These are phyloP conservation scores for Paramormyrops hopkinsi DNA, from an alignment of 2,797 vertebrate species.

Conservation along the genomic window DNA sequence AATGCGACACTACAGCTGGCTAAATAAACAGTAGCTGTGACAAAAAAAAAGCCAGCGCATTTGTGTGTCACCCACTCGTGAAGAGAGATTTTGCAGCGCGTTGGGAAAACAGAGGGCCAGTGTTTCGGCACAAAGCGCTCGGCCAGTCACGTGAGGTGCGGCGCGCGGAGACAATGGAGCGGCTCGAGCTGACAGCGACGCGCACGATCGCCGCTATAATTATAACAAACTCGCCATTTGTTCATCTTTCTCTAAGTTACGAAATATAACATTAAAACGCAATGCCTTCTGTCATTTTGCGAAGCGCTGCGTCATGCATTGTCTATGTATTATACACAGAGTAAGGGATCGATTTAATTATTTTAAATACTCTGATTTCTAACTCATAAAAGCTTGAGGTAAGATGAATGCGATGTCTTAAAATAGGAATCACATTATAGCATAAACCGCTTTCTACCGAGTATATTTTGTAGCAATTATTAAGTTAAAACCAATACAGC, in stretches of 20 bases:
- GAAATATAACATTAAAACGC: neutral
- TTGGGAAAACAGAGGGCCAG: constrained; percentile 39
- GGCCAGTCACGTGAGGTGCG: constrained; percentile 46
- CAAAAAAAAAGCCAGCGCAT: neutral
- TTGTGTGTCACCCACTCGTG: constrained; percentile 14
- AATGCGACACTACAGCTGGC: neutral
- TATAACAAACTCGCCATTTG: constrained; percentile 12
- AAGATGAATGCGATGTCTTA: neutral
- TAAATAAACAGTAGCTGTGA: constrained; percentile 9
- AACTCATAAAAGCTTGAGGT: neutral
- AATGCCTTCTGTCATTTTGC: neutral
- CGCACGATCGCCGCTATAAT: constrained; percentile 12
- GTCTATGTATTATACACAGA: neutral
- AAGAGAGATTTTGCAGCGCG: neutral
- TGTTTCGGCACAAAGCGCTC: constrained; percentile 34
- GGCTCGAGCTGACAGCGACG: constrained; percentile 22
- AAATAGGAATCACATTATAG: neutral
- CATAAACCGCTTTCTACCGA: neutral
- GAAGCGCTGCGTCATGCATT: neutral
- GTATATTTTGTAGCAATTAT: neutral
- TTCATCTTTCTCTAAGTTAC: neutral
- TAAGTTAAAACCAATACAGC: neutral
- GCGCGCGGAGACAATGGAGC: constrained; percentile 41
- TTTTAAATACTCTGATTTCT: neutral
- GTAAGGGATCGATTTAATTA: neutral